phyloP scores from a whole-genome alignment of 2,113 vertebrate species.

The Corythornis madagascariensis region DNA sequence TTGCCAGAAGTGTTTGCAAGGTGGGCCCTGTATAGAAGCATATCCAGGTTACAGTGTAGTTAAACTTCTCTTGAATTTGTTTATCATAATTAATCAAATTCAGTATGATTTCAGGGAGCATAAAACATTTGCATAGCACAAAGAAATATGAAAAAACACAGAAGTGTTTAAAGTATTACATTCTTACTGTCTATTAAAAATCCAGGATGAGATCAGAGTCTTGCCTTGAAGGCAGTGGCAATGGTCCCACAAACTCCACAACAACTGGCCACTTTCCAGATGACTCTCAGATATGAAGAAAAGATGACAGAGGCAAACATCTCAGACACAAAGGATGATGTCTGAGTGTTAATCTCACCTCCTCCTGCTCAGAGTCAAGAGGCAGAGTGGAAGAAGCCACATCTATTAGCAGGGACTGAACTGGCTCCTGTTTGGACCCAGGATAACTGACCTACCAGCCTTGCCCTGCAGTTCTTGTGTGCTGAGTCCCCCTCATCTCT shows the following conservation, averaged over 20 bases:
- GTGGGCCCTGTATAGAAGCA: background rate
- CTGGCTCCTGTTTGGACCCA: background rate
- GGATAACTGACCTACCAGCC: background rate
- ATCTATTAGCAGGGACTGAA: background rate
- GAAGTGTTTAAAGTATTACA: background rate
- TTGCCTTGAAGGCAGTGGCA: background rate
- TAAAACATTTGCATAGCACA: background rate
- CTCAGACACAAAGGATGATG: background rate
- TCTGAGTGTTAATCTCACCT: background rate
- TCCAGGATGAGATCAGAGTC: background rate
- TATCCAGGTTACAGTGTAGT: background rate
- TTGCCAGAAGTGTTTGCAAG: background rate
- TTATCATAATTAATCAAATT: slow-evolving; percentile 6
- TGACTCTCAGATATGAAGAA: background rate
- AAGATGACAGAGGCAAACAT: background rate
- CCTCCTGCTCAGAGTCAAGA: background rate
- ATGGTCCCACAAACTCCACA: background rate
- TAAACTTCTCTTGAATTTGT: slow-evolving; percentile 13
- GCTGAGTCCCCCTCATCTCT: background rate
- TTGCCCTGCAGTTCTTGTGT: background rate
- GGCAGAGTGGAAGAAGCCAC: background rate
- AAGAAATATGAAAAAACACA: background rate
- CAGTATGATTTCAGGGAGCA: slow-evolving; percentile 11
- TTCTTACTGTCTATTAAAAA: background rate
- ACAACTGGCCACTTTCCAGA: background rate